These are phyloP conservation scores for Sitobion miscanthi DNA, from an alignment of 1,140 invertebrate genomes.

Conservation along the genomic window DNA sequence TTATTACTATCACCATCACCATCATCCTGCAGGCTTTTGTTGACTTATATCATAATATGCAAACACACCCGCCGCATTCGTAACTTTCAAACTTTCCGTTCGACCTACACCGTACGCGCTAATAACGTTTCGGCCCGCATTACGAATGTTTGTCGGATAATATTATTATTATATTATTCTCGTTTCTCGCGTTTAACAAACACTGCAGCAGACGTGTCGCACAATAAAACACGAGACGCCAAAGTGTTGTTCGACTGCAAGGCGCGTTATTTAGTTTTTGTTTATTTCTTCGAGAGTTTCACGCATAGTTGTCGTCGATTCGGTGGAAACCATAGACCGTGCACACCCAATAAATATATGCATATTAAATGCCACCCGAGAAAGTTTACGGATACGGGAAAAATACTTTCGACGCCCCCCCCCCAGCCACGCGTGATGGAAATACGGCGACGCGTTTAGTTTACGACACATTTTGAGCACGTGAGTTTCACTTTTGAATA, in stretches of 20 bases:
- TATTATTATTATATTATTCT: not conserved
- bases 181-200: not conserved
- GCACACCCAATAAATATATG: not conserved
- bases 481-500: not conserved
- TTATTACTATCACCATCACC: no score
- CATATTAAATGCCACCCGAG: not conserved
- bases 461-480: not conserved
- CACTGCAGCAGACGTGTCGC: not conserved
- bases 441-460: not conserved
- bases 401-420: not conserved
- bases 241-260: not conserved
- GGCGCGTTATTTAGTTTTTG: slow-evolving; percentile 1
- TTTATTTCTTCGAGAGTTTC: not conserved
- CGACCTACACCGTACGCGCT: not conserved
- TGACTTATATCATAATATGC: not conserved
- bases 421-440: not conserved
- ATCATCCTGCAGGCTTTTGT: not conserved
- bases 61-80: not conserved
- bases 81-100: not conserved
- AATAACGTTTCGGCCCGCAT: not conserved
- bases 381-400: not conserved
- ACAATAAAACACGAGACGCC: not conserved
- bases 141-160: not conserved
- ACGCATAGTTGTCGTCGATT: not conserved
- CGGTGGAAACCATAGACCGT: not conserved